Percentiles rank a stretch among this genome's conserved stretches.
phyloP scores from a whole-genome alignment of 2,113 vertebrate species.

The Burhinus oedicnemus region DNA sequence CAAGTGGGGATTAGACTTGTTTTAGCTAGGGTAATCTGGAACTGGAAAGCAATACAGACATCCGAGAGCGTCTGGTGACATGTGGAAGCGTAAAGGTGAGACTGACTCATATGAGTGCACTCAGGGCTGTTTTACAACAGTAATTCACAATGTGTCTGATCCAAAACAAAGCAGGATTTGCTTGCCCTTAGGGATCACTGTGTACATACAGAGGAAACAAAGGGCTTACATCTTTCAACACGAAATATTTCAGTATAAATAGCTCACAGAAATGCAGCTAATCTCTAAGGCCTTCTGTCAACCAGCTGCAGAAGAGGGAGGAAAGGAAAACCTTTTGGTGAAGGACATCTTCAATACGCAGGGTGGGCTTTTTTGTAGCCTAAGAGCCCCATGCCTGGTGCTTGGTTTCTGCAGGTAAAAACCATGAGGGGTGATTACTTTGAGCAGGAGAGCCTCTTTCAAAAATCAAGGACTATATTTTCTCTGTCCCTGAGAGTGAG shows the following conservation, averaged over 20 bases:
- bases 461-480: neutral
- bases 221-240: conserved; percentile 57
- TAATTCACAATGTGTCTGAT: conserved; percentile 23
- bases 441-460: neutral
- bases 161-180: conserved; percentile 63
- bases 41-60: neutral
- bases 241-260: conserved; percentile 60
- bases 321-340: neutral
- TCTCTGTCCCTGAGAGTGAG: neutral
- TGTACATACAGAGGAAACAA: conserved; percentile 61
- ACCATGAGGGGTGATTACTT: neutral
- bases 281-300: conserved; percentile 51
- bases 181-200: conserved; percentile 19
- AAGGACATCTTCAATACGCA: neutral
- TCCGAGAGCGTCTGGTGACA: neutral
- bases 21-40: conserved; percentile 11
- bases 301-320: conserved; percentile 8
- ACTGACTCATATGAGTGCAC: conserved; percentile 29
- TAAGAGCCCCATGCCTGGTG: neutral
- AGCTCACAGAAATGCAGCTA: conserved; percentile 33
- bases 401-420: neutral
- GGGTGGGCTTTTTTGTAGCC: neutral
- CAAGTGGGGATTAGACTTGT: conserved; percentile 14
- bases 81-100: conserved; percentile 27
- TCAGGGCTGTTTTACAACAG: neutral